Conservation (phyloP, 2,888 invertebrate species). For the Cephus rjabovi region DNA sequence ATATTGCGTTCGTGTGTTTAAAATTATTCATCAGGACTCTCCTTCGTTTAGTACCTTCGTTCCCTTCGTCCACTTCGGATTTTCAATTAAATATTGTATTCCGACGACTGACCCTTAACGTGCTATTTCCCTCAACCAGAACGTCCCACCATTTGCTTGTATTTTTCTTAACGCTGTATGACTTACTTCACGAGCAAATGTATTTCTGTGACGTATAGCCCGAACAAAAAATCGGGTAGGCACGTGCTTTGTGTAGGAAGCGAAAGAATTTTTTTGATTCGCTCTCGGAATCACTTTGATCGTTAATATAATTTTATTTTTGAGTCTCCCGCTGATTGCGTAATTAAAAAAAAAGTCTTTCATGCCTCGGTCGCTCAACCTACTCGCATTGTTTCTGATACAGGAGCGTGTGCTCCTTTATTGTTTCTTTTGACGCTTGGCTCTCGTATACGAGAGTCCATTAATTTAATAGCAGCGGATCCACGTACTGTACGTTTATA, state of each 20-base stretch:
- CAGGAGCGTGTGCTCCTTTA: neutral
- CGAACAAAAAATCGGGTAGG: neutral
- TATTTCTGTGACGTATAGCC: neutral
- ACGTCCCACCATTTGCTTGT: too few species aligned
- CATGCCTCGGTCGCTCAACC: neutral
- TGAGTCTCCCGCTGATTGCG: neutral
- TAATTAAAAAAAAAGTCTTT: neutral
- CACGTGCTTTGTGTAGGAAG: neutral
- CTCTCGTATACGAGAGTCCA: neutral
- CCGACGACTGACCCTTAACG: neutral
- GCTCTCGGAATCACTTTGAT: neutral
- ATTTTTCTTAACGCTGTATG: neutral
- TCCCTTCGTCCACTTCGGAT: neutral
- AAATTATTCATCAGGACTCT: slow-evolving; percentile 14
- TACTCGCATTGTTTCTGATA: neutral
- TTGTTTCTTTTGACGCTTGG: neutral
- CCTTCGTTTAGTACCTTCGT: too few species aligned
- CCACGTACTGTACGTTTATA: neutral
- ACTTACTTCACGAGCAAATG: neutral
- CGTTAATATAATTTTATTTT: neutral
- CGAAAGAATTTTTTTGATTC: neutral
- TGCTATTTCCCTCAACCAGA: neutral
- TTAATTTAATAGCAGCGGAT: neutral
- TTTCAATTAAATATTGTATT: neutral
- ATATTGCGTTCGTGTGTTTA: neutral